Conservation (phyloP, 2,888 invertebrate genomes). For the Ganaspis brasiliensis region DNA sequence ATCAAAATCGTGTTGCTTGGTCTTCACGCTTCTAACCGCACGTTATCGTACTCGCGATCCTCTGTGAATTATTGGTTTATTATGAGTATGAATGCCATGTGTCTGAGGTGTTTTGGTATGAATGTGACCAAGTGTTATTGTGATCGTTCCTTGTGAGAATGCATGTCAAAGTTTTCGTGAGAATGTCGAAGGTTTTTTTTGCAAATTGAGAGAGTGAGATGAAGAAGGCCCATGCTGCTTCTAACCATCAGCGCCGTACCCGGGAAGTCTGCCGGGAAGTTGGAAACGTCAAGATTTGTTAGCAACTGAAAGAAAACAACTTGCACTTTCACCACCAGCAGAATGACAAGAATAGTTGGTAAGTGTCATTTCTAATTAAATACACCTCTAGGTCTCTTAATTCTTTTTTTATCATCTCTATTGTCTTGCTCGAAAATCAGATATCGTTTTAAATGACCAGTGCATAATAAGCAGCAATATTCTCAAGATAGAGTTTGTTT, state of each 20-base stretch:
- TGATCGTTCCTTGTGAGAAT: conserved; percentile 29
- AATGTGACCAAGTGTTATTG: conserved; percentile 24
- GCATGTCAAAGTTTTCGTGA: conserved; percentile 38
- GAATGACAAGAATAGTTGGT: conserved; percentile 53
- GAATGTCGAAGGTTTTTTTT: conserved; percentile 32
- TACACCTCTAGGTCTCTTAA: conserved; percentile 2
- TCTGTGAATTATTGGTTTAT: conserved; percentile 22
- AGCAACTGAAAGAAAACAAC: conserved; percentile 41
- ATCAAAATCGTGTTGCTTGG: conserved; percentile 3
- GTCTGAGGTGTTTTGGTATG: conserved; percentile 41
- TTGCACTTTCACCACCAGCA: conserved; percentile 45
- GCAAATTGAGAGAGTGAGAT: conserved; percentile 33
- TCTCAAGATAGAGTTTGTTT: neutral
- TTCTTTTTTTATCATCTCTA: neutral
- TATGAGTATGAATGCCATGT: conserved; percentile 32
- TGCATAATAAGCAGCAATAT: conserved; percentile 8
- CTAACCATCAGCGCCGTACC: conserved; percentile 34
- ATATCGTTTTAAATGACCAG: conserved; percentile 1
- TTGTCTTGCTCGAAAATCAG: neutral
- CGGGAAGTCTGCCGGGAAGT: conserved; percentile 44
- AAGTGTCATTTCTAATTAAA: conserved; percentile 48
- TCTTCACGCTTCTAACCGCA: conserved; percentile 6
- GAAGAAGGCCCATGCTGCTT: conserved; percentile 20
- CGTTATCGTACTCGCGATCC: conserved; percentile 20
- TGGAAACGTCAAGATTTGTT: conserved; percentile 37